Base-by-base conservation (phyloP, 2,113 vertebrate genomes). In the Gymnocephalus cernua region DNA sequence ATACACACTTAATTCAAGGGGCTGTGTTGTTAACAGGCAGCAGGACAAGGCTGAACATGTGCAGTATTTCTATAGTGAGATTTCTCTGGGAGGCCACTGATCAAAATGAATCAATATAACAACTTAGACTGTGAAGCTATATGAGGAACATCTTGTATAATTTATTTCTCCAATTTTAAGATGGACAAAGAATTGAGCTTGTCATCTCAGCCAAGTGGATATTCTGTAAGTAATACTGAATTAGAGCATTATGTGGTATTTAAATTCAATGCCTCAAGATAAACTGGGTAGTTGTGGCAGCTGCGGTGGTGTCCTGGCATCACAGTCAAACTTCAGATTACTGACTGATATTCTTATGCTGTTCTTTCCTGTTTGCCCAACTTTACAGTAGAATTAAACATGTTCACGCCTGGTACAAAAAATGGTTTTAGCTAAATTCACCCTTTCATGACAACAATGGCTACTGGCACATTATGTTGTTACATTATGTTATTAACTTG, bases 271-370 rank as follows among this genome's bases (percentile, higher is more conserved):
- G 9, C 25, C 11, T 45, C 1, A 14, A 56, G n/a, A 41, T 12
- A 50, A 77, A 61, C 12, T 19, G 56, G 19, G 47, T 23, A 14
- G 16, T 50, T 74, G 18, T 14, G 4, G 79, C 44, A 59, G 54
- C 61, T 51, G 32, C 25, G 11, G 45, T 68, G 9, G 29, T 51
- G 12, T 66, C 29, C 11, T 27, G 15, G 44, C n/a, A 7, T 41
- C 18, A 21, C 11, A 15, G 21, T 68, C 32, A 53, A 78, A 70
- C 45, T 68, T 10, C 51, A 66, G 13, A 67, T 59, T 67, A n/a
- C 41, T 13, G 14, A 50, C 48, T 27, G 48, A 75, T 10, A 41
- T 48, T 23, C 45, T 18, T 12, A 6, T 44, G 15, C 72, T 13
- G 2, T n/a, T n/a, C n/a, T n/a, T n/a, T n/a, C n/a, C n/a, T n/a